Evolutionary conservation across 2,888 invertebrate species (phyloP).

Genomic region (Eupithecia dodoneata): DNA sequence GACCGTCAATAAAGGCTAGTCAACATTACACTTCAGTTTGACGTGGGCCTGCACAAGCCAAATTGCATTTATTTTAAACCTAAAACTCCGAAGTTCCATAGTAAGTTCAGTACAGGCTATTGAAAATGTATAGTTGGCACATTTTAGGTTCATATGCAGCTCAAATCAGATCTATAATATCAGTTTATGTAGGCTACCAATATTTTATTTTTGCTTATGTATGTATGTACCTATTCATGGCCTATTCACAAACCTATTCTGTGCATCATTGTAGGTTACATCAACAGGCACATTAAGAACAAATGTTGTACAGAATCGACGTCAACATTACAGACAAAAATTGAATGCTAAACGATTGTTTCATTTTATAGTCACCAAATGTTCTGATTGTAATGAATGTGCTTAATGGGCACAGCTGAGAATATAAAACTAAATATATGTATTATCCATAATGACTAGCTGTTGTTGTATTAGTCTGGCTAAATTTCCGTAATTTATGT

Average conservation of each 20-base stretch:
- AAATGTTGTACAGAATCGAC: neutral
- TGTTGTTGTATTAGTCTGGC: conserved; percentile 14
- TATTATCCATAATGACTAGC: conserved; percentile 22
- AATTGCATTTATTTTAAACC: neutral
- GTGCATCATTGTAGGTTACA: neutral
- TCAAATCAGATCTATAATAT: neutral
- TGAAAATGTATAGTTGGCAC: neutral
- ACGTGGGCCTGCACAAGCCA: neutral
- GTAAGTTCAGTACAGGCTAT: neutral
- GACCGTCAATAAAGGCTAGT: neutral
- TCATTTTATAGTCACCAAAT: neutral
- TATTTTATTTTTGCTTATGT: neutral
- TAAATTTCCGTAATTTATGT: conserved; percentile 1
- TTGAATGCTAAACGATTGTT: neutral
- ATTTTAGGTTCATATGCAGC: neutral
- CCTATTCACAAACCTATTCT: neutral
- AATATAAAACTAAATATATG: conserved; percentile 5
- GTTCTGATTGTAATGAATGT: neutral
- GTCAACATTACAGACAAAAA: neutral
- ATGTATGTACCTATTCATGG: neutral
- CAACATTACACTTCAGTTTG: neutral
- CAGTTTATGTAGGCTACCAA: neutral
- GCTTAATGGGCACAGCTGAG: neutral
- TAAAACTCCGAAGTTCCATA: neutral
- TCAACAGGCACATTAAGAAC: neutral